These are phyloP conservation scores for Nasonia oneida DNA, from an alignment of 2,888 invertebrate species.

Conservation along the genomic window DNA sequence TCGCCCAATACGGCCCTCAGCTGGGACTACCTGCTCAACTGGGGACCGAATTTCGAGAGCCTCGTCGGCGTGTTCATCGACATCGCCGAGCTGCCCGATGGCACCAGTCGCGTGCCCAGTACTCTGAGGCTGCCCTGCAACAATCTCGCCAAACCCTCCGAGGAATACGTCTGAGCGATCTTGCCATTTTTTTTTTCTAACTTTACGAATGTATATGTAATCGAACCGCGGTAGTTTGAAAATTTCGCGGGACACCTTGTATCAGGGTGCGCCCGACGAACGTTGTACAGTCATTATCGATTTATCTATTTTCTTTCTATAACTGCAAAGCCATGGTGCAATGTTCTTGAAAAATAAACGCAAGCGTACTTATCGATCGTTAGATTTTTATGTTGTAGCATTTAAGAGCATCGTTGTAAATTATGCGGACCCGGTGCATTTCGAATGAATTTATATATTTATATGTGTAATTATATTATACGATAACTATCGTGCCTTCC, in stretches of 20 bases:
- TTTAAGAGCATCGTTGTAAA: conserved; percentile 57
- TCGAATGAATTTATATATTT: neutral
- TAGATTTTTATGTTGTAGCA: neutral
- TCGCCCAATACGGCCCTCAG: conserved; percentile 85
- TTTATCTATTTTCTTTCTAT: conserved; percentile 6
- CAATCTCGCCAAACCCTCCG: conserved; percentile 91
- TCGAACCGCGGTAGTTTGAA: conserved; percentile 39
- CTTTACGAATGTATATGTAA: neutral
- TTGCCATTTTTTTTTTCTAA: neutral
- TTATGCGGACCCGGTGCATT: conserved; percentile 52
- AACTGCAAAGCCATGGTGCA: conserved; percentile 64
- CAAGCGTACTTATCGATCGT: conserved; percentile 45
- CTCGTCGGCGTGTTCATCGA: conserved; percentile 97
- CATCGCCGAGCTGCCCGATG: conserved; percentile 92
- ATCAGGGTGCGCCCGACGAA: conserved; percentile 72
- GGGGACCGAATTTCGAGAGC: conserved; percentile 98
- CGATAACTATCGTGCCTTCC: conserved; percentile 51
- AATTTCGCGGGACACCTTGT: conserved; percentile 70
- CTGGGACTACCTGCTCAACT: conserved; percentile 96
- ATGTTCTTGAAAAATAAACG: conserved; percentile 60
- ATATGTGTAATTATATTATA: conserved; percentile 36
- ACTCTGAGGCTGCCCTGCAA: conserved; percentile 85
- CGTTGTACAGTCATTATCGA: conserved; percentile 68
- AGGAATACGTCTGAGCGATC: conserved; percentile 89
- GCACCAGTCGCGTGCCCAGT: conserved; percentile 84